phyloP scores from a whole-genome alignment of 2,888 invertebrate species.

The Crematogaster levior region DNA sequence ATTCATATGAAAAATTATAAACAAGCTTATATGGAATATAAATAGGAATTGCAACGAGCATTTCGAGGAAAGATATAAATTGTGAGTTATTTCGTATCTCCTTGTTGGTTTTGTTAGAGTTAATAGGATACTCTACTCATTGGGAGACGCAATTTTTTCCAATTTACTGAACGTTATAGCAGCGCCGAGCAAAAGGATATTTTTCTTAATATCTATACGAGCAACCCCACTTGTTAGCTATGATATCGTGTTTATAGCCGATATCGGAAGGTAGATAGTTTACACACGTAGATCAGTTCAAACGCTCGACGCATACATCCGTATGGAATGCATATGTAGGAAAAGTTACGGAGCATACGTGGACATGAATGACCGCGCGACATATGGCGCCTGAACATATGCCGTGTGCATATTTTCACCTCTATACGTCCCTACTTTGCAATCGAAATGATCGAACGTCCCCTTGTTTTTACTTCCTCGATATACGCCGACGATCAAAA shows the following conservation, averaged over 20 bases:
- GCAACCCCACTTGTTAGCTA: conserved; percentile 2
- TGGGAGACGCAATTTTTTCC: conserved; percentile 2
- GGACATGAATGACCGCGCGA: conserved; percentile 73
- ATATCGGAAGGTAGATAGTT: conserved; percentile 36
- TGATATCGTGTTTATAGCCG: conserved; percentile 52
- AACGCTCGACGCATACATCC: conserved; percentile 20
- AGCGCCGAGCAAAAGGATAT: not conserved
- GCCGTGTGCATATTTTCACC: conserved; percentile 57
- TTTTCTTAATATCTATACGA: conserved; percentile 41
- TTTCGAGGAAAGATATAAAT: not conserved
- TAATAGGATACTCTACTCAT: not conserved
- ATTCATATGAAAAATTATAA: not conserved
- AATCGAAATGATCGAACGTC: conserved; percentile 22
- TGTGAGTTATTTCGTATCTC: not conserved
- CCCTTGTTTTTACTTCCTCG: conserved; percentile 33
- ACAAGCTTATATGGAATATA: not conserved
- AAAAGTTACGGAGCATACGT: conserved; percentile 65
- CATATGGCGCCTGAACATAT: conserved; percentile 65
- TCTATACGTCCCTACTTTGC: not conserved
- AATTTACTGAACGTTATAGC: conserved; percentile 29
- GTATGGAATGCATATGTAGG: conserved; percentile 23
- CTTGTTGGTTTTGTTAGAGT: not conserved
- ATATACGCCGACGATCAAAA: not conserved
- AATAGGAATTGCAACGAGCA: not conserved
- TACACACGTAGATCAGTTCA: conserved; percentile 29